These are phyloP conservation scores for Mirza zaza DNA, from an alignment of 2,113 vertebrate species.

Conservation along the genomic window DNA sequence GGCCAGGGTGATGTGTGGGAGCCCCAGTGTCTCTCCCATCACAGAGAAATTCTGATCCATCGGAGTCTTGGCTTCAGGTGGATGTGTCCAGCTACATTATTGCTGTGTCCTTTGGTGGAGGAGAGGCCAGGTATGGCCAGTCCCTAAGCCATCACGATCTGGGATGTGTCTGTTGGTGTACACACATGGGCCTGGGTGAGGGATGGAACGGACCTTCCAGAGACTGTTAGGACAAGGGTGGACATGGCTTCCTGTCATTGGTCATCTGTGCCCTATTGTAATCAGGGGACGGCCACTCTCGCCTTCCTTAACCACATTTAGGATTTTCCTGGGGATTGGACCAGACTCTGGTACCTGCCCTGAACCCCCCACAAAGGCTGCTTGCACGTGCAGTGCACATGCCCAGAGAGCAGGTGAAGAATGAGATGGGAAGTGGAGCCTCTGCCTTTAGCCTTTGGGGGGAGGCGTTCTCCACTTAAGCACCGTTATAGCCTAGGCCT, in stretches of 20 bases:
- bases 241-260: background rate
- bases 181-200: background rate
- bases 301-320: background rate
- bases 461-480: background rate
- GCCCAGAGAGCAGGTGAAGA: background rate
- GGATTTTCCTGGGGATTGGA: conserved; percentile 19
- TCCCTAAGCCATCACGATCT: background rate
- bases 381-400: too few relatives aligned
- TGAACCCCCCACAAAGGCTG: background rate
- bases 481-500: background rate
- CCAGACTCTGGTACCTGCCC: background rate
- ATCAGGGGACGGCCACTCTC: background rate
- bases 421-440: background rate
- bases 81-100: background rate
- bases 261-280: background rate
- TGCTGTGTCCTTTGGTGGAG: background rate
- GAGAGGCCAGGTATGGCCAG: background rate
- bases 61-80: background rate
- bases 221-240: background rate
- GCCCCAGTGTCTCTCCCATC: background rate
- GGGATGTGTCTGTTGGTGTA: background rate
- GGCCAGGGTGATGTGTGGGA: background rate
- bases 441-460: background rate
- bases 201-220: background rate
- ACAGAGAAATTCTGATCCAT: background rate